Percentiles rank a stretch among this genome's conserved stretches.
Conservation (phyloP, 2,113 vertebrate species). For the Corydoras sp. region DNA sequence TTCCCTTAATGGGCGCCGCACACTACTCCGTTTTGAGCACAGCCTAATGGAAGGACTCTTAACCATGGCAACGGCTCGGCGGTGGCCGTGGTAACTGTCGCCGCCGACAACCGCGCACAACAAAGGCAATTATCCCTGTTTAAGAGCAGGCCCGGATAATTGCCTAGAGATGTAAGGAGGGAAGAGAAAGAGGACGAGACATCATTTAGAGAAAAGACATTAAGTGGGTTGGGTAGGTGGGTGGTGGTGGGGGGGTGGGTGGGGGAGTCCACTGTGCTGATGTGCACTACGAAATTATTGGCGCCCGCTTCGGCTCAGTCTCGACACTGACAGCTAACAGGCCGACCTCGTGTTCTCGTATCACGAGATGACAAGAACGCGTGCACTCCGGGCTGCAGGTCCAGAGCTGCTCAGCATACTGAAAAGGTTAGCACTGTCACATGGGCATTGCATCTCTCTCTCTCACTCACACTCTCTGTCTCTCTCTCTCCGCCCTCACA, state of each 20-base stretch:
- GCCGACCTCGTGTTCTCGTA: slow-evolving; percentile 68
- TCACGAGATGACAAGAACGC: slow-evolving; percentile 65
- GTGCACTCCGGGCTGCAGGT: slow-evolving; percentile 64
- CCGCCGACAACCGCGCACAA: slow-evolving; percentile 42
- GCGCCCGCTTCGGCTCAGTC: slow-evolving; percentile 11
- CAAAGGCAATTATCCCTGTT: slow-evolving; percentile 59
- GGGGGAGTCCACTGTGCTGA: slow-evolving; percentile 2
- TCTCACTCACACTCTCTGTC: slow-evolving; percentile 38
- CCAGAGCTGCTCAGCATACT: slow-evolving; percentile 68
- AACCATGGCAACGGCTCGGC: slow-evolving; percentile 48
- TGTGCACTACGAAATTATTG: slow-evolving; percentile 36
- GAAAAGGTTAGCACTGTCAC: slow-evolving; percentile 73
- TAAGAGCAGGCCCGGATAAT: slow-evolving; percentile 58
- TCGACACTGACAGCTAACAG: slow-evolving; percentile 38
- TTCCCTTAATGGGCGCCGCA: slow-evolving; percentile 43
- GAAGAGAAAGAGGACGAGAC: slow-evolving; percentile 40
- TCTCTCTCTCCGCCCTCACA: slow-evolving; percentile 27
- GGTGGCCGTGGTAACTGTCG: slow-evolving; percentile 53
- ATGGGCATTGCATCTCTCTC: slow-evolving; percentile 48
- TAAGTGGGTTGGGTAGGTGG: slow-evolving; percentile 48
- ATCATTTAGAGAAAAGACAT: slow-evolving; percentile 54
- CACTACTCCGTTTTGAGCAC: slow-evolving; percentile 47
- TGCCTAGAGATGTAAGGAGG: slow-evolving; percentile 53
- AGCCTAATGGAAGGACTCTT: slow-evolving; percentile 37
- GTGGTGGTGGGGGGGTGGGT: slow-evolving; percentile 24